Percentiles rank a stretch among this genome's conserved stretches.
phyloP scores from a whole-genome alignment of 2,888 invertebrate genomes.

The Gonocerus acuteangulatus region DNA sequence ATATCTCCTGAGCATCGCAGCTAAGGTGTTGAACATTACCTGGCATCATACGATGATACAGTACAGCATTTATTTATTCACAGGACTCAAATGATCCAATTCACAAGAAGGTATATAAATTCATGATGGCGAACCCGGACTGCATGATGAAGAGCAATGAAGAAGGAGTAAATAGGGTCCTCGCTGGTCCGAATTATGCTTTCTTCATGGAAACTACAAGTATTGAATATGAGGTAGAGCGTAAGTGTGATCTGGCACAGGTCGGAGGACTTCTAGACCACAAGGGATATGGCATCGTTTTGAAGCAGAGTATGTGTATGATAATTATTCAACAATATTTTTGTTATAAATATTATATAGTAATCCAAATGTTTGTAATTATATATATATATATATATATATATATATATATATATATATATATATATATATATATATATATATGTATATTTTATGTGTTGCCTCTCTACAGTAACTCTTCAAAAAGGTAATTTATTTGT shows the following conservation, averaged over 20 bases:
- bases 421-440: too few species aligned
- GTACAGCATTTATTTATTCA: too few species aligned
- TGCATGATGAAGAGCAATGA: constrained; percentile 54
- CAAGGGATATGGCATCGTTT: constrained; percentile 80
- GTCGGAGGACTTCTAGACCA: constrained; percentile 69
- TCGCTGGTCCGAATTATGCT: constrained; percentile 60
- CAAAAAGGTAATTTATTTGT: too few species aligned
- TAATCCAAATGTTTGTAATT: too few species aligned
- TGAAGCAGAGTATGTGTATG: constrained; percentile 67
- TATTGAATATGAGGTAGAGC: constrained; percentile 73
- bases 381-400: neutral
- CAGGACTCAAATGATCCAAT: constrained; percentile 70
- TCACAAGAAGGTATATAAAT: constrained; percentile 72
- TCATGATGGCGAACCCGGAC: constrained; percentile 62
- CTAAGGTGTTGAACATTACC: too few species aligned
- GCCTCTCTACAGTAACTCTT: too few species aligned
- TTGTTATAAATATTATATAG: neutral
- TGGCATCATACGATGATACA: too few species aligned
- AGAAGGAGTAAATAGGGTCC: constrained; percentile 54
- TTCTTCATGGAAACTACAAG: constrained; percentile 86
- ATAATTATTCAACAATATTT: neutral
- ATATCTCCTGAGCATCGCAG: too few species aligned
- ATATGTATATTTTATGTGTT: too few species aligned
- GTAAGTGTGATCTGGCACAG: constrained; percentile 66
- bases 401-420: neutral